Conservation (phyloP, 2,888 invertebrate species). For the Matsumyia berberina region DNA sequence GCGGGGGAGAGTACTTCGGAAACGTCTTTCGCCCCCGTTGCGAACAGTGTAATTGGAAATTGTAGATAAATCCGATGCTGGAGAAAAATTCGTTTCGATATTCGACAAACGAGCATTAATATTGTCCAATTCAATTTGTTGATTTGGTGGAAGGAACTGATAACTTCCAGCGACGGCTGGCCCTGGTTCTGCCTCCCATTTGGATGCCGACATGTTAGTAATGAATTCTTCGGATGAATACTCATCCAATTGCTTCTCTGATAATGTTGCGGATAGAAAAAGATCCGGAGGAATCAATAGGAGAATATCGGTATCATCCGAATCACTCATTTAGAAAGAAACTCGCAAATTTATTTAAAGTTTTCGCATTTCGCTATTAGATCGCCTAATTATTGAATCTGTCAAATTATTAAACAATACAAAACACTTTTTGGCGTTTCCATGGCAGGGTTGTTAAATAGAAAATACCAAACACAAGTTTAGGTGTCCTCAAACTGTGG, state of each 20-base stretch:
- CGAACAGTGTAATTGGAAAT: slow-evolving; percentile 81
- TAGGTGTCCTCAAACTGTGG: neutral
- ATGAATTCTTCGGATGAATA: slow-evolving; percentile 21
- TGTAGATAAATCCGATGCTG: slow-evolving; percentile 82
- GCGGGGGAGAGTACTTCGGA: slow-evolving; percentile 54
- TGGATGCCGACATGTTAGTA: slow-evolving; percentile 47
- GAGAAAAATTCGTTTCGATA: slow-evolving; percentile 79
- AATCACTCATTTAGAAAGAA: slow-evolving; percentile 86
- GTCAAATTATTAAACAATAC: slow-evolving; percentile 17
- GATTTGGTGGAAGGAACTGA: slow-evolving; percentile 79
- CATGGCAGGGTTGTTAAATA: slow-evolving; percentile 5
- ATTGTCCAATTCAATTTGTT: slow-evolving; percentile 81
- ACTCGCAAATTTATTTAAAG: neutral
- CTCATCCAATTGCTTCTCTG: slow-evolving; percentile 57
- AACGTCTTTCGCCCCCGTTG: slow-evolving; percentile 64
- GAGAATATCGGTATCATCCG: slow-evolving; percentile 93
- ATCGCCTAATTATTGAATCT: neutral
- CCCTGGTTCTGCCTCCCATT: slow-evolving; percentile 53
- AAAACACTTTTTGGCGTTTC: slow-evolving; percentile 14
- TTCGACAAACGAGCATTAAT: slow-evolving; percentile 81
- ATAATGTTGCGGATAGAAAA: slow-evolving; percentile 85
- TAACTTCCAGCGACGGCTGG: slow-evolving; percentile 18
- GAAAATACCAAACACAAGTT: neutral
- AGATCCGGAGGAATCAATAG: slow-evolving; percentile 92
- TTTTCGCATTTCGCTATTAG: slow-evolving; percentile 1